Percentiles rank a stretch among this genome's conserved stretches.
phyloP scores from a whole-genome alignment of 2,888 invertebrate genomes.

The Neoaliturus tenellus region DNA sequence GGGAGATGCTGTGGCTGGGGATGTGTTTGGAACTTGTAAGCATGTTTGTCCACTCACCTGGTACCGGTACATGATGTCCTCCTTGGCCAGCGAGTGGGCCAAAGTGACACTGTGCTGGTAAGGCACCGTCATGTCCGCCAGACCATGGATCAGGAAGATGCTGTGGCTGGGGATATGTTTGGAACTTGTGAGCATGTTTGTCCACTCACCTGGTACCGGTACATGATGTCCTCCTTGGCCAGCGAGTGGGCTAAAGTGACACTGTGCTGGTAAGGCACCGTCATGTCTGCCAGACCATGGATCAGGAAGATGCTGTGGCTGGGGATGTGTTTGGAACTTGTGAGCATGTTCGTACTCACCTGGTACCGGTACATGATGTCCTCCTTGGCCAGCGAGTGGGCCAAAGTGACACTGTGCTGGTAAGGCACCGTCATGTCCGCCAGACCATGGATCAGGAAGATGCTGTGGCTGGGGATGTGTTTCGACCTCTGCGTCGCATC shows the following conservation, averaged over 20 bases:
- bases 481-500: slow-evolving; percentile 93
- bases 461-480: slow-evolving; percentile 91
- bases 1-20: slow-evolving; percentile 90
- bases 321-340: slow-evolving; percentile 92
- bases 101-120: slow-evolving; percentile 95
- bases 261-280: slow-evolving; percentile 96
- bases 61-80: slow-evolving; percentile 92
- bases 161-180: slow-evolving; percentile 92
- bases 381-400: slow-evolving; percentile 90
- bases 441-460: slow-evolving; percentile 94
- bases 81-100: slow-evolving; percentile 90
- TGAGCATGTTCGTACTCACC: too few relatives aligned
- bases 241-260: slow-evolving; percentile 92
- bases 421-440: slow-evolving; percentile 96
- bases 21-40: slow-evolving; percentile 93
- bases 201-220: slow-evolving; percentile 97
- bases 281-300: slow-evolving; percentile 95
- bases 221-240: slow-evolving; percentile 91
- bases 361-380: slow-evolving; percentile 95
- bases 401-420: slow-evolving; percentile 93
- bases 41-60: too few relatives aligned
- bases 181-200: too few relatives aligned
- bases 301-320: slow-evolving; percentile 91
- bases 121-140: slow-evolving; percentile 95
- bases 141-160: slow-evolving; percentile 93